These are phyloP conservation scores for Dipus sagitta DNA, from an alignment of 2,797 vertebrate genomes.

Conservation along the genomic window DNA sequence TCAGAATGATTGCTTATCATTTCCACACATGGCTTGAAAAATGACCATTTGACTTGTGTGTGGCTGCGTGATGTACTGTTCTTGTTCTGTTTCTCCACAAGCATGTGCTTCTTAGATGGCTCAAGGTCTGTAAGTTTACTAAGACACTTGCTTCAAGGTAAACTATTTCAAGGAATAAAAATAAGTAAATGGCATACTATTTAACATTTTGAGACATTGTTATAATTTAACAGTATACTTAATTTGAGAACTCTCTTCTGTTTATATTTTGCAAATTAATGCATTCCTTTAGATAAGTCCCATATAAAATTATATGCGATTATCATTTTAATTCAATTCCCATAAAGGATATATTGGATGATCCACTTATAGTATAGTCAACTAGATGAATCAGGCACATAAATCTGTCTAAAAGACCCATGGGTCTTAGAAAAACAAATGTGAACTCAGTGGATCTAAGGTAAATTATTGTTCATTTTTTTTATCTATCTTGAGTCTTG, in stretches of 20 bases:
- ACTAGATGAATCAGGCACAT: neutral
- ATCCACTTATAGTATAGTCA: neutral
- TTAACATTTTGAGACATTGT: constrained; percentile 4
- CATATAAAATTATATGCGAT: neutral
- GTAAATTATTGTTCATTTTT: neutral
- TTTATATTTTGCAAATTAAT: neutral
- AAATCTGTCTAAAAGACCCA: neutral
- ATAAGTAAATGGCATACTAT: neutral
- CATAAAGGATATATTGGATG: neutral
- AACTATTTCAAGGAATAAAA: neutral
- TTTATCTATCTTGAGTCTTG: neutral
- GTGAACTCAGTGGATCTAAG: neutral
- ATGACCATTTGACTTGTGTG: neutral
- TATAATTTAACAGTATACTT: neutral
- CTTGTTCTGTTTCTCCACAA: neutral
- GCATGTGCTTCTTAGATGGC: neutral
- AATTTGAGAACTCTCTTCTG: neutral
- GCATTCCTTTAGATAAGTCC: neutral
- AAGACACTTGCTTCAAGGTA: neutral
- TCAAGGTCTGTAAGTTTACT: neutral
- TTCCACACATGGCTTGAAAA: neutral
- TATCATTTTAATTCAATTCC: neutral
- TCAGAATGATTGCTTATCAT: constrained; percentile 29
- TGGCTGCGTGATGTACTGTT: neutral
- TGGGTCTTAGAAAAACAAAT: too few species aligned